Evolutionary conservation across 2,797 vertebrate species (phyloP), one percentile per base, ranked within the genome.

Genomic region (Acrocephalus scirpaceus): DNA sequence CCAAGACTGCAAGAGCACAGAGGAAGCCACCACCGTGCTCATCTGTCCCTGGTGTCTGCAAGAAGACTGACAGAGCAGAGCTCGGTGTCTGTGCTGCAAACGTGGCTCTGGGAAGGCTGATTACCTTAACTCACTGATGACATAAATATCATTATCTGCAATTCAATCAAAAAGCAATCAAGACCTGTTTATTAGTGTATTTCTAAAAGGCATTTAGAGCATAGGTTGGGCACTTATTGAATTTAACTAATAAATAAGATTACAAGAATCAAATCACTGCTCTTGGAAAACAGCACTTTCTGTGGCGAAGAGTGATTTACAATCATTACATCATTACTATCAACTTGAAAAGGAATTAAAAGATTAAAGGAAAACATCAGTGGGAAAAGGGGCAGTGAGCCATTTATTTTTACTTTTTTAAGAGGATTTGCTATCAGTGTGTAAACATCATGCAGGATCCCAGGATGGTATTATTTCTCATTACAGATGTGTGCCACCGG

Each of bases 281-380:
- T 85, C 78, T 51, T 66, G 20, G 7, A 83, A 80, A 96, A 32
- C 48, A 78, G 66, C 72, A 69, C n/a, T 75, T 85, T 90, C 70
- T 69, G 45, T 36, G 79, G 62, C 4, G 3, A 84, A 30, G 34
- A 94, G 54, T 0, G 6, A 90, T 95, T 94, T 93, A 93, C 67
- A 76, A 57, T 89, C 90, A 91, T 76, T 82, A 82, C 71, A 38
- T 38, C 38, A 38, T 38, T 38, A 38, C 38, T 11, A 38, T 38
- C 36, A 42, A 57, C 94, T 57, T 88, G 67, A 93, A 93, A 95
- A 44, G 27, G 74, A 97, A 93, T 75, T 87, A 83, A 96, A 97
- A 93, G 92, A 97, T 92, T 96, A 95, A 97, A 92, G 93, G 77
- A 95, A 92, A 97, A 85, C 45, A 91, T 47, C 36, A 65, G 74